phyloP scores from a whole-genome alignment of 2,113 vertebrate genomes.

The Poicephalus gulielmi region DNA sequence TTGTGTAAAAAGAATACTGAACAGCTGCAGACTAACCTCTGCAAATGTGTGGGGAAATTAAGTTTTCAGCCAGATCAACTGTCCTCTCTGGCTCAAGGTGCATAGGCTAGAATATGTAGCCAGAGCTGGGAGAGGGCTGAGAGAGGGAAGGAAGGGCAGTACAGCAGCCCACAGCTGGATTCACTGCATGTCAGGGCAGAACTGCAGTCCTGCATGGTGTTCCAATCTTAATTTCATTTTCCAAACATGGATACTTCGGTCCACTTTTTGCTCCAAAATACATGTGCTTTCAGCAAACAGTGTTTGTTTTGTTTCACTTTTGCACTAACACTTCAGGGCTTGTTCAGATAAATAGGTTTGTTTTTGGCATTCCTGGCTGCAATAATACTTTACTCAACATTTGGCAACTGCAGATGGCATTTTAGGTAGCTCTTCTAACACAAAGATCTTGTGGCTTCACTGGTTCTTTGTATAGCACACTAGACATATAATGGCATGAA shows the following conservation, averaged over 20 bases:
- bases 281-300: not conserved
- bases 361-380: not conserved
- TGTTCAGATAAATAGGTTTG: not conserved
- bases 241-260: not conserved
- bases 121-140: not conserved
- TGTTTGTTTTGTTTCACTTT: not conserved
- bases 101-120: not conserved
- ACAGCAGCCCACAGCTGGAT: not conserved
- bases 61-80: not conserved
- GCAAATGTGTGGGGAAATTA: not conserved
- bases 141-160: not conserved
- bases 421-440: conserved; percentile 29
- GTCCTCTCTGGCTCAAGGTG: not conserved
- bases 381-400: not conserved
- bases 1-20: not conserved
- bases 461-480: conserved; percentile 35
- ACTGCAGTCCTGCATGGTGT: not conserved
- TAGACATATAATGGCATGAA: conserved; percentile 34
- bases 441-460: not conserved
- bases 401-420: conserved; percentile 10
- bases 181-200: not conserved
- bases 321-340: not conserved
- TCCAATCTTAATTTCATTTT: not conserved
- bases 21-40: not conserved
- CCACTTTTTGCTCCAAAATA: not conserved